Conservation (phyloP, 2,797 vertebrate genomes). For the Epinephelus malabaricus region DNA sequence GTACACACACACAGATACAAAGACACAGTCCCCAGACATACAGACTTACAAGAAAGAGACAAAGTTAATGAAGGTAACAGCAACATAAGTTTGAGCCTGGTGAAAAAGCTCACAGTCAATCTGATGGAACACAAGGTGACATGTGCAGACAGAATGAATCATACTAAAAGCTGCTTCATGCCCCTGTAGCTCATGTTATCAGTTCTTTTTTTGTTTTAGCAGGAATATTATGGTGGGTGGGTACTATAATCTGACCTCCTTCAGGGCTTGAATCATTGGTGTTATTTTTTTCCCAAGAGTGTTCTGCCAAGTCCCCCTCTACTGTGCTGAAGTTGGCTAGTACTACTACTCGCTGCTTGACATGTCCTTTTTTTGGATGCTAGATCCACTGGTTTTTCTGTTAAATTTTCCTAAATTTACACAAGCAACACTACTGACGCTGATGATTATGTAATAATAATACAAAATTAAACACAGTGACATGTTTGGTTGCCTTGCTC, state of each 20-base stretch:
- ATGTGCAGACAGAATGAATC: constrained; percentile 2
- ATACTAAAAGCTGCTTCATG: constrained; percentile 3
- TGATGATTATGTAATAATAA: no score
- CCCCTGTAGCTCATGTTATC: background rate
- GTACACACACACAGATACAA: background rate
- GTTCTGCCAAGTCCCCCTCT: no score
- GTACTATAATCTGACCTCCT: background rate
- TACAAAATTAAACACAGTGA: no score
- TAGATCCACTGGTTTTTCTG: no score
- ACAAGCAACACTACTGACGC: no score
- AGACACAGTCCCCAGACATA: constrained; percentile 15
- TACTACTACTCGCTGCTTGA: no score
- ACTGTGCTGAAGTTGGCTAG: no score
- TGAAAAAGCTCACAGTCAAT: constrained; percentile 24
- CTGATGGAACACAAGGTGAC: constrained; percentile 24
- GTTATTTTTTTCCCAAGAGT: no score
- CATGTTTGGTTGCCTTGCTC: no score
- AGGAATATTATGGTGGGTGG: background rate
- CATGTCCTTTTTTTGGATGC: no score
- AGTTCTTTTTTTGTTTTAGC: background rate
- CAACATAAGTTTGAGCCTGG: constrained; percentile 28
- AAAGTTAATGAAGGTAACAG: constrained; percentile 42
- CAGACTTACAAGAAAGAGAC: constrained; percentile 17
- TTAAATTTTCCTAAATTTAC: no score
- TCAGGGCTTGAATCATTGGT: background rate